A percentile compares a stretch with the other conserved stretches of the same genome.
Conservation (phyloP, 1,140 invertebrate species). For the Trachymyrmex septentrionalis region DNA sequence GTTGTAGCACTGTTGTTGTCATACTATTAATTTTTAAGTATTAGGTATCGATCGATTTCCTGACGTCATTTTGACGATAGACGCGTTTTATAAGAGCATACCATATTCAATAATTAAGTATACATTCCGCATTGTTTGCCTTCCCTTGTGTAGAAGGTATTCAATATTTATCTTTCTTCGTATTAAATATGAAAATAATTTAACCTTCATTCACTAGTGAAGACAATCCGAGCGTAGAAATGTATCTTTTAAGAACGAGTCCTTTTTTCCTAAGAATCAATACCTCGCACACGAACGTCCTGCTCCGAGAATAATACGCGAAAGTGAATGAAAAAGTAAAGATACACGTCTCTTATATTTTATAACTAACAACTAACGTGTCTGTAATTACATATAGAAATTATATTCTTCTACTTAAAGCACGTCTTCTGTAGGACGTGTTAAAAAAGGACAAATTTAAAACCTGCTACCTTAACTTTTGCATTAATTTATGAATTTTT, state of each 20-base stretch:
- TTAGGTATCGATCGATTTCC: not conserved
- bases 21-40: conserved; percentile 28
- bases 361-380: not conserved
- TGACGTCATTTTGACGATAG: not conserved
- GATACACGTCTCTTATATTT: conserved; percentile 35
- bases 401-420: conserved; percentile 66
- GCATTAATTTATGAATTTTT: not conserved
- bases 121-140: not conserved
- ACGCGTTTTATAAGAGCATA: conserved; percentile 2
- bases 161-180: conserved; percentile 3
- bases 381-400: conserved; percentile 27
- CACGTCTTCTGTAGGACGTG: not conserved
- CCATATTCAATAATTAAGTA: not conserved
- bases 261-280: conserved; percentile 50
- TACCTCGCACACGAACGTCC: conserved; percentile 60
- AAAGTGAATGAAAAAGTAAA: conserved; percentile 38
- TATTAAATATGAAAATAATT: conserved; percentile 1
- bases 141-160: not conserved
- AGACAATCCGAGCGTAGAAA: not conserved
- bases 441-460: not conserved
- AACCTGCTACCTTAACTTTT: not conserved
- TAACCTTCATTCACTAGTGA: not conserved
- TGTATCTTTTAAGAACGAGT: conserved; percentile 11
- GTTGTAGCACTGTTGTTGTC: not conserved
- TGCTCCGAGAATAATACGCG: conserved; percentile 19